phyloP scores from a whole-genome alignment of 2,113 vertebrate species.

The Diadophis punctatus region DNA sequence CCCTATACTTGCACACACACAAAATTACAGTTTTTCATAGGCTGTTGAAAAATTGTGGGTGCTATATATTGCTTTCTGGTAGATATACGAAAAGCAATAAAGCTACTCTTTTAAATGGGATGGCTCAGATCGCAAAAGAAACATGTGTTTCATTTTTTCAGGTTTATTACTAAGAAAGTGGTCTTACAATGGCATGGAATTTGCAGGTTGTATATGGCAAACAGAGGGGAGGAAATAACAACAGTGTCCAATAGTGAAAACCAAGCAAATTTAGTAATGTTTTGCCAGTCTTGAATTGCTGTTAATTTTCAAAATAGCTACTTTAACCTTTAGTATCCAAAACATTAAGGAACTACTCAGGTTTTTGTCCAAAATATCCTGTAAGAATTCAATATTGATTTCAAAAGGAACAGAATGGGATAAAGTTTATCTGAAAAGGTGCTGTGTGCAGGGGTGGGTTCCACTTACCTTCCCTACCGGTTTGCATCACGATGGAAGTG shows the following conservation, averaged over 20 bases:
- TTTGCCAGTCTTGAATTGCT: neutral
- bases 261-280: neutral
- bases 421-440: neutral
- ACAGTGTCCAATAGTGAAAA: neutral
- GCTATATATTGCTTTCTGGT: neutral
- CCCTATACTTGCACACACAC: neutral
- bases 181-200: neutral
- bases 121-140: neutral
- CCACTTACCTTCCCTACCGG: no score
- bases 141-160: neutral
- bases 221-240: neutral
- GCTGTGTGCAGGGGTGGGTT: no score
- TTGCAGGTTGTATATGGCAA: neutral
- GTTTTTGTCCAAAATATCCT: neutral
- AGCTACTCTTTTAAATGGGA: neutral
- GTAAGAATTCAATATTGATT: neutral
- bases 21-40: neutral
- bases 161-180: conserved; percentile 1
- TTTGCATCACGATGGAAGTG: no score
- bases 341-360: neutral
- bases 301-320: neutral
- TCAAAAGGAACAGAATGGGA: neutral
- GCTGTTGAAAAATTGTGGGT: neutral
- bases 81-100: conserved; percentile 19
- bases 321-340: neutral